Base-by-base conservation (phyloP, 2,888 invertebrate genomes). In the Tethea ocularis region DNA sequence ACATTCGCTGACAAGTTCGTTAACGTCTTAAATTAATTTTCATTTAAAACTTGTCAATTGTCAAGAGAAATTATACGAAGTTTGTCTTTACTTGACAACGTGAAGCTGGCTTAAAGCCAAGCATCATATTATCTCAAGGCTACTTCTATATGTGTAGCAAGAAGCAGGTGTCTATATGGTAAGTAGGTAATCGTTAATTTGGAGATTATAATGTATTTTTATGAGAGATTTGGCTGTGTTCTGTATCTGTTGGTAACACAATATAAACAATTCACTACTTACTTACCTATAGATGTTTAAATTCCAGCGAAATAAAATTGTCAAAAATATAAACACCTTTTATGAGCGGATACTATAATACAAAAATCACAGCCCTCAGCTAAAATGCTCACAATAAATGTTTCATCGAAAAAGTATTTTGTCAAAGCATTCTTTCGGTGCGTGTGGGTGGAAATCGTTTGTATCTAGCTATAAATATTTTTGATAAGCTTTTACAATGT, bases 1-100 rank as follows among this genome's bases (percentile, higher is more conserved):
- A 79, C 80, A 82, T 79, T 76, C 75, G 70, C 68, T 72, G 79
- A 80, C 71, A 82, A 81, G 77, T 85, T 86, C 78, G 81, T 86
- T 86, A 86, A 76, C 78, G 71, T 83, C 79, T 82, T 82, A 78
- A 83, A 88, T 85, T 87, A 85, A 86, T 85, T 86, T 86, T 87
- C 81, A 72, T 78, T 82, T 78, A 79, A 85, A 87, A 83, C 84
- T 86, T 83, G 84, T 80, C 86, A 82, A 88, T 88, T 83, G 82
- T 77, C 78, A 68, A 36, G 74, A 68, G 71, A 77, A 84, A 87
- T 87, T 84, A 82, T 81, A 84, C 77, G 76, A 86, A 86, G 82
- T 84, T 84, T 82, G 81, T 78, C 77, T 79, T 86, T 79, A 74
- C 80, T 82, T 82, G 79, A 83, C 76, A 75, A 77, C 72, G 77